Conservation (phyloP, 1,140 invertebrate species). For the Zaprionus ghesquierei region DNA sequence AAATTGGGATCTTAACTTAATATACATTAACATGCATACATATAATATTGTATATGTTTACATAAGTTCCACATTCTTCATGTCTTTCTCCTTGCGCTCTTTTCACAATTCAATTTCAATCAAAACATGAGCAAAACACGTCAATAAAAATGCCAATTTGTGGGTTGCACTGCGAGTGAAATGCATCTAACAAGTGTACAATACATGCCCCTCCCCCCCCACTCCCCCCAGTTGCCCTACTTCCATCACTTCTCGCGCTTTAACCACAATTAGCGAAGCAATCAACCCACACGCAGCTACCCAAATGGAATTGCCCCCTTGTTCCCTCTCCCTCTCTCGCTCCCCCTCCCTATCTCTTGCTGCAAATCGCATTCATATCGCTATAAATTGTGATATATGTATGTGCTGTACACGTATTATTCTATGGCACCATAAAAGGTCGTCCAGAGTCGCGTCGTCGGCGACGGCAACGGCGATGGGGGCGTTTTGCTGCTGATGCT, state of each 20-base stretch:
- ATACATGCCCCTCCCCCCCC: neutral
- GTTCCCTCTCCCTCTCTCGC: neutral
- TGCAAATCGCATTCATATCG: slow-evolving; percentile 13
- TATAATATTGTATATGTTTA: too few species aligned
- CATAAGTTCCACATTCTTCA: neutral
- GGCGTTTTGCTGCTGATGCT: slow-evolving; percentile 62
- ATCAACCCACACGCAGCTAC: slow-evolving; percentile 35
- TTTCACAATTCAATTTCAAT: slow-evolving; percentile 1
- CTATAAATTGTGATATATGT: slow-evolving; percentile 49
- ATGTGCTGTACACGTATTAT: slow-evolving; percentile 29
- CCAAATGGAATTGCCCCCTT: neutral
- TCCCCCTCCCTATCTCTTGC: neutral
- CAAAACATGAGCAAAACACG: slow-evolving; percentile 54
- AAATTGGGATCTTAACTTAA: too few species aligned
- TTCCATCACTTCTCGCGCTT: slow-evolving; percentile 12
- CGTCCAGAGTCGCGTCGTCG: slow-evolving; percentile 47
- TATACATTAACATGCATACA: too few species aligned
- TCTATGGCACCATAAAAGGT: slow-evolving; percentile 71
- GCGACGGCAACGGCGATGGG: slow-evolving; percentile 40
- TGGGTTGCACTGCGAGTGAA: slow-evolving; percentile 17
- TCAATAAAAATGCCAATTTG: slow-evolving; percentile 74
- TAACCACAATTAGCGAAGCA: slow-evolving; percentile 46
- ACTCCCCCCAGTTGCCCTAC: neutral
- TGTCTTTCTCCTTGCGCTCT: neutral
- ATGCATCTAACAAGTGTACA: slow-evolving; percentile 3